Conservation (phyloP, 2,113 vertebrate species). For the Scomber colias region DNA sequence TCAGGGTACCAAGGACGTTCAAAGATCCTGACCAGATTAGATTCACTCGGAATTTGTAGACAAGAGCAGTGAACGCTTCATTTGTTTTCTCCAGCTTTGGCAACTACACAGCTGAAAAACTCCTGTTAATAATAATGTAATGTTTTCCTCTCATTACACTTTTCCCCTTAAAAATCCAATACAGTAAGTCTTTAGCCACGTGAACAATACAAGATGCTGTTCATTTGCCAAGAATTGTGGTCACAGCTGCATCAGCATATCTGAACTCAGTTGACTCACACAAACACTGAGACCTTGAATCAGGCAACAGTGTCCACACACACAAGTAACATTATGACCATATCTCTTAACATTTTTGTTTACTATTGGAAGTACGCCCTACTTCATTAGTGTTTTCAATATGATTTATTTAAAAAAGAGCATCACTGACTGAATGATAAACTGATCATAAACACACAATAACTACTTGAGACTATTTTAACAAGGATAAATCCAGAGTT, state of each 20-base stretch:
- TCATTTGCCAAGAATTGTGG: background rate
- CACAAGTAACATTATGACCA: too few relatives aligned
- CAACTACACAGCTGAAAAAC: background rate
- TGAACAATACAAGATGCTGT: background rate
- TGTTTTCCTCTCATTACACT: background rate
- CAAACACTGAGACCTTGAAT: background rate
- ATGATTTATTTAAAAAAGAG: too few relatives aligned
- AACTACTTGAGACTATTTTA: too few relatives aligned
- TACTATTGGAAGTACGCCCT: too few relatives aligned
- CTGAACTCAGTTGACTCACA: background rate
- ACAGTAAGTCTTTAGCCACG: background rate
- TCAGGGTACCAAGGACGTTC: background rate
- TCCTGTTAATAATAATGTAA: too few relatives aligned
- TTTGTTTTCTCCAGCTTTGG: background rate
- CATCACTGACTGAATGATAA: too few relatives aligned
- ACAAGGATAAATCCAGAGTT: background rate
- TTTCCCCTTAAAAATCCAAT: background rate
- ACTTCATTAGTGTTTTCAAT: too few relatives aligned
- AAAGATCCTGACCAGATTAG: background rate
- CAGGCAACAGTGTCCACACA: too few relatives aligned
- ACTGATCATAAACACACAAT: too few relatives aligned
- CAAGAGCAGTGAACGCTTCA: background rate
- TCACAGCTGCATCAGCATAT: constrained; percentile 5
- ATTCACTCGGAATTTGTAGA: background rate
- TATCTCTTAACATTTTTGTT: too few relatives aligned